Conservation (phyloP, 2,888 invertebrate species). For the Melitaea athalia region DNA sequence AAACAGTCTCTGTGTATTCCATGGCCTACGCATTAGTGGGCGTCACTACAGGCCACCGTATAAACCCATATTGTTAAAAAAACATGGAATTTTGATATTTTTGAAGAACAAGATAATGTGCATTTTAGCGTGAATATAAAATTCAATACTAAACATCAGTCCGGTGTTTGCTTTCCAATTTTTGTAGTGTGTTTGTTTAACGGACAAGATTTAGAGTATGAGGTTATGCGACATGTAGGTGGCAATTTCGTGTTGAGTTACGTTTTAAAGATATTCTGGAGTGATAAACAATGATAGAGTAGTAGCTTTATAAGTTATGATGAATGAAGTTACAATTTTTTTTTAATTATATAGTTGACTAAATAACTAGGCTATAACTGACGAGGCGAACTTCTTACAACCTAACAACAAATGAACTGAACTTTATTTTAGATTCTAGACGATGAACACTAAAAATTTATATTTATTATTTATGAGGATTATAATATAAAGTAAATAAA, state of each 20-base stretch:
- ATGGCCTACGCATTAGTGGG: slow-evolving; percentile 58
- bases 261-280: not conserved
- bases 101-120: slow-evolving; percentile 13
- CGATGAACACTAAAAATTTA: no score
- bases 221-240: slow-evolving; percentile 38
- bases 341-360: no score
- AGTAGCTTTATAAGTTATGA: not conserved
- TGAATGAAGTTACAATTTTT: not conserved
- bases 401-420: no score
- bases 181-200: slow-evolving; percentile 49
- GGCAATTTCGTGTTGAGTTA: slow-evolving; percentile 33
- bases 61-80: slow-evolving; percentile 1
- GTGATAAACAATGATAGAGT: not conserved
- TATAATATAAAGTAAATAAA: no score
- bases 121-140: slow-evolving; percentile 10
- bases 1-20: slow-evolving; percentile 42
- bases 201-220: slow-evolving; percentile 39
- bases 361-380: no score
- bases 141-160: slow-evolving; percentile 3
- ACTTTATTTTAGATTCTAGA: no score
- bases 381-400: no score
- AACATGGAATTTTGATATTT: slow-evolving; percentile 25
- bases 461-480: no score
- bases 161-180: slow-evolving; percentile 67
- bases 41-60: slow-evolving; percentile 39